phyloP scores from a whole-genome alignment of 2,888 invertebrate genomes.

The Elegia similella region DNA sequence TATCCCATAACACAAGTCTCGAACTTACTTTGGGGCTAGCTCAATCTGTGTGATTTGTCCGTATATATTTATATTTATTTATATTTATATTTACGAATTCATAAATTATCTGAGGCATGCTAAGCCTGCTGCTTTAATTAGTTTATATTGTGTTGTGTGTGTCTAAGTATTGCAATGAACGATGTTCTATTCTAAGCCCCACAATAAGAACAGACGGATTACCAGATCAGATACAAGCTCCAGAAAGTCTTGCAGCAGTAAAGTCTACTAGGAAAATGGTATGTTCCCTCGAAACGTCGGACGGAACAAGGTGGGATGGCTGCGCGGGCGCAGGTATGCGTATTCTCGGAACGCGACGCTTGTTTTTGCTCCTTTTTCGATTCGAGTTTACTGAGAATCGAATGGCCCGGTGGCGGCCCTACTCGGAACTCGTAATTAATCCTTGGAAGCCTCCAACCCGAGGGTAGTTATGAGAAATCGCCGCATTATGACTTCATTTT shows the following conservation, averaged over 20 bases:
- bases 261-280: constrained; percentile 60
- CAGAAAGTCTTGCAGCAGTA: constrained; percentile 25
- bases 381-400: constrained; percentile 77
- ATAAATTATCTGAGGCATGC: too few species aligned
- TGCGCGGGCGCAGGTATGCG: constrained; percentile 75
- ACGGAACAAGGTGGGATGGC: constrained; percentile 64
- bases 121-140: too few species aligned
- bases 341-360: constrained; percentile 73
- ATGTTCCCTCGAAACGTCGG: constrained; percentile 55
- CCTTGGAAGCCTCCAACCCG: constrained; percentile 77
- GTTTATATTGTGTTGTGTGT: too few species aligned
- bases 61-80: too few species aligned
- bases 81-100: too few species aligned
- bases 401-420: constrained; percentile 78
- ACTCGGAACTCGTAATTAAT: constrained; percentile 81
- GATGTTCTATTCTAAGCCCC: too few species aligned
- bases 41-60: too few species aligned
- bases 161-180: too few species aligned
- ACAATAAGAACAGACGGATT: too few species aligned
- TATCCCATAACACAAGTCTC: too few species aligned
- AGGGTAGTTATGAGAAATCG: constrained; percentile 78
- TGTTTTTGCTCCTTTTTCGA: constrained; percentile 81
- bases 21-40: too few species aligned
- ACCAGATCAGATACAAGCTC: too few species aligned
- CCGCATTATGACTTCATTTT: constrained; percentile 63